Evolutionary conservation across 2,888 invertebrate genomes (phyloP).

Genomic region (Dolomedes plantarius): DNA sequence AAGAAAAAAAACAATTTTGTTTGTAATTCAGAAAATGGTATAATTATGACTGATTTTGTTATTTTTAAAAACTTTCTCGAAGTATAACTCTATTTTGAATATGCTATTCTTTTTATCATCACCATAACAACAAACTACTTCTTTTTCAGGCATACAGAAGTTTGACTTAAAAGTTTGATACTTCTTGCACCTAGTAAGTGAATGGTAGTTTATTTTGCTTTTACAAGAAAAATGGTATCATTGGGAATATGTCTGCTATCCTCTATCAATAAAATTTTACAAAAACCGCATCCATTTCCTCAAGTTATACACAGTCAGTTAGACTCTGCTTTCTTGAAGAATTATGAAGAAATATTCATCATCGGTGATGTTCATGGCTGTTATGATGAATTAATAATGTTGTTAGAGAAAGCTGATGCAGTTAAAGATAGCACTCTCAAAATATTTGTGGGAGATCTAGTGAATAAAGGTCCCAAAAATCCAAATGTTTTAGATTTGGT

Average conservation of each 20-base stretch:
- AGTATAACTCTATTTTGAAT: no score
- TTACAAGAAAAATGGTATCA: slow-evolving; percentile 66
- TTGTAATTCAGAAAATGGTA: no score
- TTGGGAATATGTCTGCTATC: slow-evolving; percentile 49
- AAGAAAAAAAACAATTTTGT: no score
- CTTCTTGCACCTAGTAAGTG: no score
- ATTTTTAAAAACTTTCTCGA: no score
- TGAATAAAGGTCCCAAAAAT: slow-evolving; percentile 77
- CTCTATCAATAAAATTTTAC: slow-evolving; percentile 23
- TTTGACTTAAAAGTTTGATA: not conserved
- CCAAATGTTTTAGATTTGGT: slow-evolving; percentile 75
- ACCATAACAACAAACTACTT: slow-evolving; percentile 1
- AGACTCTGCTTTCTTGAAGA: slow-evolving; percentile 72
- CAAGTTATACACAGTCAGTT: slow-evolving; percentile 72
- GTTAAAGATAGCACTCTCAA: slow-evolving; percentile 73
- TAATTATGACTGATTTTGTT: no score
- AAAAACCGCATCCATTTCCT: slow-evolving; percentile 58
- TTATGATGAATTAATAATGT: slow-evolving; percentile 75
- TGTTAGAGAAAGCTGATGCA: slow-evolving; percentile 74
- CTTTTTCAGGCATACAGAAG: not conserved
- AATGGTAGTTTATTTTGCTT: no score
- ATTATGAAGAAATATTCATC: slow-evolving; percentile 75
- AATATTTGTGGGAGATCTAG: slow-evolving; percentile 76
- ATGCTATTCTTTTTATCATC: no score
- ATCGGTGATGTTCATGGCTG: slow-evolving; percentile 78